phyloP scores from a whole-genome alignment of 2,888 invertebrate genomes.

The Agrypnus murinus region DNA sequence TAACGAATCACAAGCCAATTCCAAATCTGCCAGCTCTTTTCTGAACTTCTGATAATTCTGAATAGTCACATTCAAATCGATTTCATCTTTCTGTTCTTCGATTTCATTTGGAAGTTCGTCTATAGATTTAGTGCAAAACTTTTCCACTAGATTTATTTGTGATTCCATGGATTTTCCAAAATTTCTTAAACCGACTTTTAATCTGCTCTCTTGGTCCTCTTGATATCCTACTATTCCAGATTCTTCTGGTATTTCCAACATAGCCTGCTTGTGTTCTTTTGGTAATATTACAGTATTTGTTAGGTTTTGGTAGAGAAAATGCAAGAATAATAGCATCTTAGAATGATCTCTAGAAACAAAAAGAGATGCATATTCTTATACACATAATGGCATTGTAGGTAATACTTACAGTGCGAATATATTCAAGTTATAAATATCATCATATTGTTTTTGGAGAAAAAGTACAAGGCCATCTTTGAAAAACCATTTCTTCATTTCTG shows the following conservation, averaged over 20 bases:
- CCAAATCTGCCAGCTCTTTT: constrained; percentile 54
- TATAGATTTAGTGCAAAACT: constrained; percentile 42
- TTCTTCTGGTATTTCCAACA: constrained; percentile 12
- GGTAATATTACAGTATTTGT: constrained; percentile 64
- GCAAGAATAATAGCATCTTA: constrained; percentile 69
- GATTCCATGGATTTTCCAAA: constrained; percentile 54
- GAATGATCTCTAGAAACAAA: constrained; percentile 68
- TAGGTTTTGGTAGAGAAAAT: constrained; percentile 69
- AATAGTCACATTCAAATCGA: constrained; percentile 32
- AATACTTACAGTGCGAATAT: constrained; percentile 35
- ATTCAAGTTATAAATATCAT: constrained; percentile 32
- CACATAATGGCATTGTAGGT: background rate
- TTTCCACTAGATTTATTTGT: constrained; percentile 55
- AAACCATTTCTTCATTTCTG: constrained; percentile 55
- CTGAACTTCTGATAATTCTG: constrained; percentile 54
- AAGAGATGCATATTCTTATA: constrained; percentile 8
- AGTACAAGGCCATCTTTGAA: constrained; percentile 58
- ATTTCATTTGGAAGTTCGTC: constrained; percentile 17
- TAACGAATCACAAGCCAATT: constrained; percentile 58
- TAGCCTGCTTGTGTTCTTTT: constrained; percentile 42
- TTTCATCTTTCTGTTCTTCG: constrained; percentile 12
- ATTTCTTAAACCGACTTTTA: constrained; percentile 48
- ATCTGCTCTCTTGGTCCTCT: background rate
- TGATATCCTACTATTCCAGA: background rate
- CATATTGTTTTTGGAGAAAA: constrained; percentile 42